These are phyloP conservation scores for Tapirus indicus DNA, from an alignment of 2,797 vertebrate species.

Conservation along the genomic window DNA sequence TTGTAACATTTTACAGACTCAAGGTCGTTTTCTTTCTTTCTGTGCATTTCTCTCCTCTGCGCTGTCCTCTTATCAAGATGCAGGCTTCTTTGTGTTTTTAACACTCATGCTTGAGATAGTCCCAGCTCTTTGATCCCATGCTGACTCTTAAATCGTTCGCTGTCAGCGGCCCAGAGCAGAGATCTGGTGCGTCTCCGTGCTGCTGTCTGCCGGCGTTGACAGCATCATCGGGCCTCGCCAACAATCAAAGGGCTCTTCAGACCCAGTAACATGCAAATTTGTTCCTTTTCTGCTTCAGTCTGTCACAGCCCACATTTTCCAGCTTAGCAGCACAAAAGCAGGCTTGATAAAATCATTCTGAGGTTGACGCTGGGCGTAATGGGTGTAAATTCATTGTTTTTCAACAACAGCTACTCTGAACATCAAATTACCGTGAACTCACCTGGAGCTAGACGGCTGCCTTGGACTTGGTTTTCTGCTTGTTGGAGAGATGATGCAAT, in stretches of 20 bases:
- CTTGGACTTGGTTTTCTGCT: not conserved
- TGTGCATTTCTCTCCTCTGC: not conserved
- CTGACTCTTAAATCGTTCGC: slow-evolving; percentile 30
- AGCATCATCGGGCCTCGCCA: slow-evolving; percentile 45
- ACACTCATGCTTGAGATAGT: slow-evolving; percentile 64
- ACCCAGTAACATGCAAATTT: slow-evolving; percentile 65
- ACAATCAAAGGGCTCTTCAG: slow-evolving; percentile 67
- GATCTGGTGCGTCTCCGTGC: not conserved
- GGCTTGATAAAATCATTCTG: not conserved
- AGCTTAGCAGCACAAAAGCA: slow-evolving; percentile 32
- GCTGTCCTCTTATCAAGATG: slow-evolving; percentile 11
- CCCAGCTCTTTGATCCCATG: slow-evolving; percentile 66
- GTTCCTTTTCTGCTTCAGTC: slow-evolving; percentile 35
- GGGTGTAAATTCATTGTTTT: slow-evolving; percentile 32
- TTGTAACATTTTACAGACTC: not conserved
- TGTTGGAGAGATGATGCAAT: not conserved
- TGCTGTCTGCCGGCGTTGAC: slow-evolving; percentile 48
- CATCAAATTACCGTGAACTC: slow-evolving; percentile 55
- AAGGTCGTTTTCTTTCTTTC: slow-evolving; percentile 11
- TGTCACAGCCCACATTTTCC: slow-evolving; percentile 35
- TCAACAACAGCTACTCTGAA: slow-evolving; percentile 26
- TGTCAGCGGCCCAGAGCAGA: slow-evolving; percentile 54
- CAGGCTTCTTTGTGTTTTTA: slow-evolving; percentile 51
- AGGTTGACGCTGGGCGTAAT: not conserved
- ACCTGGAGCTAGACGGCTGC: slow-evolving; percentile 68